Evolutionary conservation across 2,113 vertebrate species (phyloP), one percentile per base, ranked within the genome.

Genomic region (Piaya cayana): DNA sequence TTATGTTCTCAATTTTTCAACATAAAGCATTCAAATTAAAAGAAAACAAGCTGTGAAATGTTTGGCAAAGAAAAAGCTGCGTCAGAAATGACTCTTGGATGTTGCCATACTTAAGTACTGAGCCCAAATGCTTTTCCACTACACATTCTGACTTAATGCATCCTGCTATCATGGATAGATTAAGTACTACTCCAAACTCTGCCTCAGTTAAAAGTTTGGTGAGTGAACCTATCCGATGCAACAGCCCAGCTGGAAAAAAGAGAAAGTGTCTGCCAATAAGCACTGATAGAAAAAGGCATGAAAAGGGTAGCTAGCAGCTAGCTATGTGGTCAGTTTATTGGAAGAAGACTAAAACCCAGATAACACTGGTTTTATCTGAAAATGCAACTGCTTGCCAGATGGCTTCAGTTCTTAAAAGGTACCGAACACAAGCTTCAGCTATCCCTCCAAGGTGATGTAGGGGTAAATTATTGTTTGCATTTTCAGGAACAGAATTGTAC

Each of bases 21-120:
- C 19, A 80, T 2, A 25, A 90, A 86, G 20, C 68, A 88, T 43
- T 88, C 50, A 56, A 82, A 77, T 82, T 29, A 69, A 90, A 94
- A 82, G 65, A 64, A 94, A 95, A 82, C 52, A 92, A 95, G n/a
- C 43, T 58, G 30, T 69, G n/a, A 94, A 90, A 90, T 12, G 32
- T 83, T 67, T 77, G 21, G 55, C 55, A 95, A 93, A 77, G 58
- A 80, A 69, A 88, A 88, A 63, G n/a, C 21, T 3, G 4, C 22
- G 49, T 88, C 55, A 86, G 50, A 89, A 80, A 63, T 8, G 7
- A 53, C 63, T 86, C 82, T 30, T 69, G 70, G 55, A 79, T 49
- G 45, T 45, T 69, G 55, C 43, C 37, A 15, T 65, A 65, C 45
- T 65, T 1, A 2, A 79, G 32, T 23, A 52, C 12, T 32, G 45